Evolutionary conservation across 1,140 invertebrate genomes (phyloP).

Genomic region (Leptinotarsa undecemlineata): DNA sequence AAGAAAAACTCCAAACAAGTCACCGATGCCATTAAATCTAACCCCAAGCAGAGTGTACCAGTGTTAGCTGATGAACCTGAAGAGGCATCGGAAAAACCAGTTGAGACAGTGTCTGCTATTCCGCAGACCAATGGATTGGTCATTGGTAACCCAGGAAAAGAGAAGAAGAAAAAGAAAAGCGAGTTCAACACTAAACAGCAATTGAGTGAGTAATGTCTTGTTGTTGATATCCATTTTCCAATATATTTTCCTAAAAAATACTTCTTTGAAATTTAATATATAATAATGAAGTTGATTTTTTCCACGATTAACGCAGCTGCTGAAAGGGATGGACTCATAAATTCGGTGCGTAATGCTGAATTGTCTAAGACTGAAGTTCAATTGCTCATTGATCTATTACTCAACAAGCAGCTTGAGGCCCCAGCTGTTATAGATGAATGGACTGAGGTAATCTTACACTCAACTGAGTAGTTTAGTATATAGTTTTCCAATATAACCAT

Average conservation of each 20-base stretch:
- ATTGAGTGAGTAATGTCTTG: conserved; percentile 53
- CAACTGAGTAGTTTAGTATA: neutral
- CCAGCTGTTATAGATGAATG: conserved; percentile 77
- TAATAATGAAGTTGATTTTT: neutral
- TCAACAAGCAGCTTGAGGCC: conserved; percentile 84
- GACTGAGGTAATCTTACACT: conserved; percentile 68
- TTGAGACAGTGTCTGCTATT: neutral
- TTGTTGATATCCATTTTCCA: neutral
- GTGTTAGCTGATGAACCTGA: conserved; percentile 14
- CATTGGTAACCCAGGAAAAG: conserved; percentile 47
- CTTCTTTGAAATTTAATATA: neutral
- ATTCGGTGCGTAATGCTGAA: conserved; percentile 75
- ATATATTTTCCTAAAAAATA: neutral
- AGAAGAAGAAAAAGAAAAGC: conserved; percentile 61
- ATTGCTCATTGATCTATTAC: conserved; percentile 81
- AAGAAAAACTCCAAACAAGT: conserved; percentile 28
- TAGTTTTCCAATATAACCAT: conserved; percentile 1
- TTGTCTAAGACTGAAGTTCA: conserved; percentile 85
- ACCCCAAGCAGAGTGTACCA: neutral
- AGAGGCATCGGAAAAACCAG: conserved; percentile 17
- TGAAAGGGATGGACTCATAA: conserved; percentile 64
- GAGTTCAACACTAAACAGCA: conserved; percentile 60
- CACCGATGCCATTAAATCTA: neutral
- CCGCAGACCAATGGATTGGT: conserved; percentile 25
- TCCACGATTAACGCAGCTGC: conserved; percentile 56